phyloP scores from a whole-genome alignment of 2,797 vertebrate genomes.

The Gobionotothen gibberifrons region DNA sequence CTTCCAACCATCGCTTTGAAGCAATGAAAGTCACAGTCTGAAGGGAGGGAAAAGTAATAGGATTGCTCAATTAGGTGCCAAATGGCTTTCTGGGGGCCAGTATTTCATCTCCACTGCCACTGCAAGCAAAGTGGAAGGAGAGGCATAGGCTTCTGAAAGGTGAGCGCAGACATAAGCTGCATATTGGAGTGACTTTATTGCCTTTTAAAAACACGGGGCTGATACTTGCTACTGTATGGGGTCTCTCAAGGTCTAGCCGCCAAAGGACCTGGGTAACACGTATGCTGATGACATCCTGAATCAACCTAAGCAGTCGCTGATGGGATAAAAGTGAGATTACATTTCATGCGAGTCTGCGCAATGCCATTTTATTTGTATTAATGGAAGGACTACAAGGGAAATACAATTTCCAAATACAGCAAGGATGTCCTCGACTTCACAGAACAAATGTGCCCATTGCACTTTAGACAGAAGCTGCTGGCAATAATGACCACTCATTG shows the following conservation, averaged over 20 bases:
- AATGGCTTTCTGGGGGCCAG: constrained; percentile 86
- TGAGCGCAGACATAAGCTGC: constrained; percentile 80
- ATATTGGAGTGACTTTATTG: constrained; percentile 83
- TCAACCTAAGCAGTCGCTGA: constrained; percentile 50
- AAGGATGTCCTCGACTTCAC: constrained; percentile 20
- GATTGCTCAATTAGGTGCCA: constrained; percentile 88
- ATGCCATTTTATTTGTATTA: constrained; percentile 48
- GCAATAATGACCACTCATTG: constrained; percentile 47
- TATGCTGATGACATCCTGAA: constrained; percentile 60
- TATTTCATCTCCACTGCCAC: constrained; percentile 86
- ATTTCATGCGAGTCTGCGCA: constrained; percentile 56
- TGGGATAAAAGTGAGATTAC: constrained; percentile 53
- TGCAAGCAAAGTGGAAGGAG: constrained; percentile 80
- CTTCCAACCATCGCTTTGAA: constrained; percentile 74
- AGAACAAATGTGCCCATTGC: constrained; percentile 2
- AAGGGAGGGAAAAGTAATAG: constrained; percentile 86
- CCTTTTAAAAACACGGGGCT: constrained; percentile 75
- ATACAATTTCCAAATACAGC: constrained; percentile 28
- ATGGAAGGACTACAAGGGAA: constrained; percentile 38
- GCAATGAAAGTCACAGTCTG: constrained; percentile 82
- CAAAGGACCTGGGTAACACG: constrained; percentile 65
- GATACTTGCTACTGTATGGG: constrained; percentile 56
- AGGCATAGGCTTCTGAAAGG: constrained; percentile 77
- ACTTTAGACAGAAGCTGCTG: constrained; percentile 13
- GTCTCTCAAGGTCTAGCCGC: constrained; percentile 69